Evolutionary conservation across 2,888 invertebrate genomes (phyloP).

Genomic region (Pardosa pseudoannulata): DNA sequence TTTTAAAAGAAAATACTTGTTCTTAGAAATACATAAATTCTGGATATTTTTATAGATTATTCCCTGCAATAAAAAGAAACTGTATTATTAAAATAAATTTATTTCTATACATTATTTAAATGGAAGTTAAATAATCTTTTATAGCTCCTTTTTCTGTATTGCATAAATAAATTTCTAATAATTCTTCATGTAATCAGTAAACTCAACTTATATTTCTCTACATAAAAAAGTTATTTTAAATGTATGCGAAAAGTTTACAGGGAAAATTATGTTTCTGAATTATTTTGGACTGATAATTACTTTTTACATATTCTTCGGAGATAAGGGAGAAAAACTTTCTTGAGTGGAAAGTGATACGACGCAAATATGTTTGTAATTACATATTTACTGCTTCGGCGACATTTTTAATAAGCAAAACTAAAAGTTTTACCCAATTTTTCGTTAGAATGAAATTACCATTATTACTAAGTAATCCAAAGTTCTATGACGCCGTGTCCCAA

Average conservation of each 20-base stretch:
- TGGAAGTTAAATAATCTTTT: no score
- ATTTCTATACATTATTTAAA: no score
- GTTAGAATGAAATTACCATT: neutral
- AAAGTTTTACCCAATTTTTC: neutral
- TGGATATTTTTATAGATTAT: no score
- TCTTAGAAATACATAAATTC: no score
- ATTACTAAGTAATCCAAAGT: neutral
- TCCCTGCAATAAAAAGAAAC: no score
- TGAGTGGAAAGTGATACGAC: neutral
- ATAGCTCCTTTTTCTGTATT: no score
- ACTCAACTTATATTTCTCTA: no score
- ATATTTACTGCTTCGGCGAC: neutral
- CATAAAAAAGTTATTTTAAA: no score
- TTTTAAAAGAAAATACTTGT: no score
- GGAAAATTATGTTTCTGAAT: neutral
- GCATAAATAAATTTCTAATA: no score
- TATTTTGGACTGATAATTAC: neutral
- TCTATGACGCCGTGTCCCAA: neutral
- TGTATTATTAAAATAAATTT: no score
- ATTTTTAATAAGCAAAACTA: neutral
- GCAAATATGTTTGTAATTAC: neutral
- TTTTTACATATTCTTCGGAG: neutral
- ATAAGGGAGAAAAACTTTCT: neutral
- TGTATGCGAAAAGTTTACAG: neutral
- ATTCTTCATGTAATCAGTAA: no score